These are phyloP conservation scores for Mesoclemmys tuberculata DNA, from an alignment of 2,113 vertebrate species.

Conservation along the genomic window DNA sequence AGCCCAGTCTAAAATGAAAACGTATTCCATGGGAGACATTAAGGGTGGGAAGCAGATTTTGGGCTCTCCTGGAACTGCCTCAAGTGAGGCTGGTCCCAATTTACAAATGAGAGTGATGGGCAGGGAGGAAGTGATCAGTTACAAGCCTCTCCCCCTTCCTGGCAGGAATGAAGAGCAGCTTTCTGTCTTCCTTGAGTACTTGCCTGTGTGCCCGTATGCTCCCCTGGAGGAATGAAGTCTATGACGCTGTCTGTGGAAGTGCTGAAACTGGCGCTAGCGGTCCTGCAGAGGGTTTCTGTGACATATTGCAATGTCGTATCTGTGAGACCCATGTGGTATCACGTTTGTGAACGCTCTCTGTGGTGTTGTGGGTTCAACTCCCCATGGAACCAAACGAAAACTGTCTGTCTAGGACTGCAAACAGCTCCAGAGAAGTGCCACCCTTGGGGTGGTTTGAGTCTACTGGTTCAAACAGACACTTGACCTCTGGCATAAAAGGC, in stretches of 20 bases:
- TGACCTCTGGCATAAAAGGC: neutral
- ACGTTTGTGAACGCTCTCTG: neutral
- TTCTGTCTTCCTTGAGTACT: neutral
- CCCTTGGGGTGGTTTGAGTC: neutral
- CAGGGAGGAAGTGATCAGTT: neutral
- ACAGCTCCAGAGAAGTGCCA: neutral
- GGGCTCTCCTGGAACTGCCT: neutral
- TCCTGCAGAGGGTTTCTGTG: neutral
- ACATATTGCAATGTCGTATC: neutral
- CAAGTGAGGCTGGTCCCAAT: constrained; percentile 15
- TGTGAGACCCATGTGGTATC: neutral
- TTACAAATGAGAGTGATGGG: constrained; percentile 50
- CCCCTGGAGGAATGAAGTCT: fast-evolving
- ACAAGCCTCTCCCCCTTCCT: neutral
- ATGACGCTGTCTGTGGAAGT: neutral
- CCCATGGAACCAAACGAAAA: no score
- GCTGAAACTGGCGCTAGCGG: fast-evolving
- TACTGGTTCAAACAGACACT: neutral
- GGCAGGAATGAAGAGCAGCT: neutral
- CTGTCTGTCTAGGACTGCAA: neutral
- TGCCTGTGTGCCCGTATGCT: neutral
- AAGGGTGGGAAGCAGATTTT: constrained; percentile 20
- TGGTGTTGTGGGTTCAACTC: neutral
- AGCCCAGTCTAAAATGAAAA: neutral
- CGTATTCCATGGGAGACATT: neutral